Evolutionary conservation across 2,888 invertebrate species (phyloP).

Genomic region (Ctena decussata): DNA sequence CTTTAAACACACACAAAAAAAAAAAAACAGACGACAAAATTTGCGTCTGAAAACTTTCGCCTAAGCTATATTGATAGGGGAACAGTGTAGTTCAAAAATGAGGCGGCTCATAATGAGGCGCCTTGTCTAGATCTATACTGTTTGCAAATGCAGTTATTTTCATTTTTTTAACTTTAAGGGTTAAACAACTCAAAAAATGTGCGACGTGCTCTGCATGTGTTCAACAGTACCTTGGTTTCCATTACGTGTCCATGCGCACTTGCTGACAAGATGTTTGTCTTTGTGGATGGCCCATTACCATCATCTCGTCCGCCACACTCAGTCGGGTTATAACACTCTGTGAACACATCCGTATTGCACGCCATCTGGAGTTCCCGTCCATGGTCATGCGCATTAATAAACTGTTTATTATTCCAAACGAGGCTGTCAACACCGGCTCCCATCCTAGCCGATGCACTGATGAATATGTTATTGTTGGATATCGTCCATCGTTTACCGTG

Average conservation of each 20-base stretch:
- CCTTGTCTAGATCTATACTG: too few species aligned
- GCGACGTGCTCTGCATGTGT: too few species aligned
- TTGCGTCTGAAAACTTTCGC: too few species aligned
- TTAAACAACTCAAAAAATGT: too few species aligned
- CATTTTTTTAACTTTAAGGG: too few species aligned
- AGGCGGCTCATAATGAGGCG: too few species aligned
- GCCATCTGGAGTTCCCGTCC: constrained; percentile 70
- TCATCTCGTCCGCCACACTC: constrained; percentile 68
- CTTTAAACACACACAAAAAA: too few species aligned
- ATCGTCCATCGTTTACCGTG: constrained; percentile 61
- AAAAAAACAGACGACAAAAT: too few species aligned
- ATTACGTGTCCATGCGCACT: constrained; percentile 39
- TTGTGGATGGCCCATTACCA: constrained; percentile 23
- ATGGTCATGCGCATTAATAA: constrained; percentile 61
- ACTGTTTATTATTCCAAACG: constrained; percentile 67
- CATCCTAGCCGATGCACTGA: constrained; percentile 63
- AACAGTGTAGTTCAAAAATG: too few species aligned
- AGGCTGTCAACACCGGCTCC: constrained; percentile 64
- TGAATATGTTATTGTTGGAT: constrained; percentile 46
- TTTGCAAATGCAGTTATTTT: too few species aligned
- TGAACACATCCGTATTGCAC: constrained; percentile 50
- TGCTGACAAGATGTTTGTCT: constrained; percentile 48
- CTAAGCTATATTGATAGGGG: too few species aligned
- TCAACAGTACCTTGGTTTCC: constrained; percentile 44
- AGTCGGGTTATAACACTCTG: constrained; percentile 70